phyloP scores from a whole-genome alignment of 2,888 invertebrate species.

The Cacoxenus indagator region DNA sequence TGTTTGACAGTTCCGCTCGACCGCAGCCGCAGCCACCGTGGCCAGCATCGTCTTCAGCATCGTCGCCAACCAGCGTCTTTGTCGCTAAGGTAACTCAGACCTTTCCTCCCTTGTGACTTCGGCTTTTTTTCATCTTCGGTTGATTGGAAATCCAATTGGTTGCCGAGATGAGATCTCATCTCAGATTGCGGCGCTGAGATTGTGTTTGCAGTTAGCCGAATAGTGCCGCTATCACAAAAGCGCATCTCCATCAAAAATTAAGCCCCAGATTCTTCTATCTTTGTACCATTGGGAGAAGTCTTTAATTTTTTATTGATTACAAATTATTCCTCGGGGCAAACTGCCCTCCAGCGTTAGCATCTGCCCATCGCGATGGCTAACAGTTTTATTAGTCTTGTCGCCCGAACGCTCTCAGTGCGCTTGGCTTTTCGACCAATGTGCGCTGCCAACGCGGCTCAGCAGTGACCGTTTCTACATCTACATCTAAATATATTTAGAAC shows the following conservation, averaged over 20 bases:
- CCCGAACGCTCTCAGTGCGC: background rate
- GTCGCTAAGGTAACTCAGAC: background rate
- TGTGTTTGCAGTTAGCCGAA: background rate
- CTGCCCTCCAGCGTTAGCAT: background rate
- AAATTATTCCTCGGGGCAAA: constrained; percentile 52
- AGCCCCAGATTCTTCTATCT: background rate
- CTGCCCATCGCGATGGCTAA: constrained; percentile 41
- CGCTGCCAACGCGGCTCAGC: constrained; percentile 34
- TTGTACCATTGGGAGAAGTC: constrained; percentile 4
- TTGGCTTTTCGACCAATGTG: background rate
- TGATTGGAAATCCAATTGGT: constrained; percentile 16
- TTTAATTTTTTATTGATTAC: constrained; percentile 60
- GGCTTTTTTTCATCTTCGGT: constrained; percentile 13
- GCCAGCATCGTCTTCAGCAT: no score
- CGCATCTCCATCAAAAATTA: constrained; percentile 10
- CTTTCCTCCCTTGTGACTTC: background rate
- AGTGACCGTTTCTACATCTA: no score
- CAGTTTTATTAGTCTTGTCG: constrained; percentile 52
- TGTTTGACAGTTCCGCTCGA: constrained; percentile 1
- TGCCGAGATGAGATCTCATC: background rate
- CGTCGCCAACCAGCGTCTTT: no score
- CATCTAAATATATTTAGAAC: no score
- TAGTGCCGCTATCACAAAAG: constrained; percentile 17
- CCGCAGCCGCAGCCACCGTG: background rate
- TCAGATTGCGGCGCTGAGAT: background rate